A percentile compares a stretch with the other conserved stretches of the same genome.
Evolutionary conservation across 23 tunicate genomes (phyloP).

Genomic region (Botrylloides violaceus): DNA sequence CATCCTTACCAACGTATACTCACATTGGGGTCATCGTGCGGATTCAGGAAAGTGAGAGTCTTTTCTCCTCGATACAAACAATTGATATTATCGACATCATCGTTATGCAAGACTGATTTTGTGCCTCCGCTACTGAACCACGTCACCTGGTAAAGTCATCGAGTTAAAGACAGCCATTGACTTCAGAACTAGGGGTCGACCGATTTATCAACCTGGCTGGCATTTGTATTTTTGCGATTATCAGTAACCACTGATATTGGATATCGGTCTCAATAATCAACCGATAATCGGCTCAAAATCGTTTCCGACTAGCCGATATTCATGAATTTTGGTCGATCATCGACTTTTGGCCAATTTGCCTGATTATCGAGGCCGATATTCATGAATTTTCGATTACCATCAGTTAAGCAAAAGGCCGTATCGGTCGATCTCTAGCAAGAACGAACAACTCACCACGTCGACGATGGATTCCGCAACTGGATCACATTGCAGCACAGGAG

Average conservation of each 20-base stretch:
- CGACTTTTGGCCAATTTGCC: too few species aligned
- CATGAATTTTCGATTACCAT: too few species aligned
- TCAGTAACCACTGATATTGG: too few species aligned
- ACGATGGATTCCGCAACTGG: slow-evolving; percentile 7
- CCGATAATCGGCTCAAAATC: too few species aligned
- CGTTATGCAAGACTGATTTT: slow-evolving; percentile 43
- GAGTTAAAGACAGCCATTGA: not conserved
- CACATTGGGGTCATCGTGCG: slow-evolving; percentile 15
- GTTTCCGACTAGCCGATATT: too few species aligned
- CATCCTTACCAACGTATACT: not conserved
- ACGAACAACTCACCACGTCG: slow-evolving; percentile 19
- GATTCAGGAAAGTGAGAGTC: slow-evolving; percentile 31
- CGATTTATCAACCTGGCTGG: too few species aligned
- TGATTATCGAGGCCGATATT: too few species aligned
- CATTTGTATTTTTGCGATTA: too few species aligned
- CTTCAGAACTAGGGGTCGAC: too few species aligned
- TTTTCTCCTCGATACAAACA: slow-evolving; percentile 50
- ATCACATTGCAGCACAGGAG: slow-evolving; percentile 34
- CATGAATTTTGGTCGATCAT: too few species aligned
- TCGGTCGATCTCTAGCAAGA: not conserved
- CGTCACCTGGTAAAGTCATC: slow-evolving; percentile 29
- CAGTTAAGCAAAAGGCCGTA: too few species aligned
- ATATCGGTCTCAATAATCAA: too few species aligned
- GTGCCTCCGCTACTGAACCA: slow-evolving; percentile 70
- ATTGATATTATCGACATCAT: slow-evolving; percentile 52